Conservation (phyloP, 2,797 vertebrate species). For the Decapterus maruadsi region DNA sequence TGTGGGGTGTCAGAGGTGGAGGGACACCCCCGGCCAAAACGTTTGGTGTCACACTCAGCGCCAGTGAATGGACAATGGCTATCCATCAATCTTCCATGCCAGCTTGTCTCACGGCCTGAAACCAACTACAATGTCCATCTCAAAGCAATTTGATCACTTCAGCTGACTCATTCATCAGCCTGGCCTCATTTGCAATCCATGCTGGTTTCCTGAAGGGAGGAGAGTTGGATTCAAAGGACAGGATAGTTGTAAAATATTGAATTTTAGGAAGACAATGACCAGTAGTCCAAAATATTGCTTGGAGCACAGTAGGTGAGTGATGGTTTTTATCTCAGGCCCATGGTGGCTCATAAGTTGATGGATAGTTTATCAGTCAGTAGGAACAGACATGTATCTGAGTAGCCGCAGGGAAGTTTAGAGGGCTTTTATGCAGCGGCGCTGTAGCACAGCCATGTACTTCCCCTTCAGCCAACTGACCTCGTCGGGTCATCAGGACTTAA, state of each 20-base stretch:
- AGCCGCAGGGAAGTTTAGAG: constrained; percentile 80
- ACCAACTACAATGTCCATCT: constrained; percentile 85
- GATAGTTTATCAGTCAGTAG: constrained; percentile 83
- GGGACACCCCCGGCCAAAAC: constrained; percentile 76
- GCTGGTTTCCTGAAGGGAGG: constrained; percentile 55
- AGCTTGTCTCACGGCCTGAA: constrained; percentile 75
- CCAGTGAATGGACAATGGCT: constrained; percentile 84
- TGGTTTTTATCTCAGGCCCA: constrained; percentile 70
- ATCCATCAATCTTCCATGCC: constrained; percentile 85
- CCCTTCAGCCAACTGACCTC: constrained; percentile 85
- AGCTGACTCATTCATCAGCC: constrained; percentile 83
- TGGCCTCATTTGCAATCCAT: constrained; percentile 80
- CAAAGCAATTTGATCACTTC: constrained; percentile 83
- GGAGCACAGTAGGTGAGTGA: constrained; percentile 65
- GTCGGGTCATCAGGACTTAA: constrained; percentile 87
- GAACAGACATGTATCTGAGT: constrained; percentile 69
- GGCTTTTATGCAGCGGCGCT: constrained; percentile 66
- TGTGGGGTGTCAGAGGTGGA: constrained; percentile 64
- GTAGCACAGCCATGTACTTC: constrained; percentile 72
- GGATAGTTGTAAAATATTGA: constrained; percentile 72
- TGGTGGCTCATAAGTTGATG: constrained; percentile 77
- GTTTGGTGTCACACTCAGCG: constrained; percentile 77
- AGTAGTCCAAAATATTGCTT: constrained; percentile 69
- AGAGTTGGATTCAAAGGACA: constrained; percentile 58
- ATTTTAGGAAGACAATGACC: constrained; percentile 62